Base-by-base conservation (phyloP, 2,113 vertebrate species). In the Rattus rattus region DNA sequence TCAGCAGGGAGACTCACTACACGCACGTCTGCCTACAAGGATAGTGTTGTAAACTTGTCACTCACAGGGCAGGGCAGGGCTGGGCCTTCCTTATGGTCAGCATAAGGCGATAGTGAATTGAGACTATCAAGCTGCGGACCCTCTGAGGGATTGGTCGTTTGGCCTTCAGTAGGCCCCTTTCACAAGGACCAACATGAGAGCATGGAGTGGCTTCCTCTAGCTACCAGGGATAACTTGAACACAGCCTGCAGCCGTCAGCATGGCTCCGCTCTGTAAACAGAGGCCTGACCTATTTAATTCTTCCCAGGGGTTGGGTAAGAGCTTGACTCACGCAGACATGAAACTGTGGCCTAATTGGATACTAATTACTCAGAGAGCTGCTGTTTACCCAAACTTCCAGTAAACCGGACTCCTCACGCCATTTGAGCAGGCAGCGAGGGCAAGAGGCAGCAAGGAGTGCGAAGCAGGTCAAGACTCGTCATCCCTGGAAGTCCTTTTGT, bases 331-430 rank as follows among this genome's bases (percentile, higher is more conserved):
- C 36, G 14, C 30, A 73, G 72, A 88, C 81, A 67, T 0, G 80
- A 92, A 92, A 95, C 87, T 47, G 76, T 72, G 92, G 90, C 88
- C 85, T 94, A 95, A 96, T 43, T 94, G 95, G 70, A 80, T 72
- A 54, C 80, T 96, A 93, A 97, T 97, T 95, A 92, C 88, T 96
- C 96, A 65, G 49, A 75, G 90, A 76, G 94, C 65, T 7, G 79
- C 84, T 97, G 94, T 97, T 97, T 96, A 97, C 61, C 76, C 90
- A 94, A 95, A 92, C 88, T 49, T 95, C 83, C 89, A 26, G 1
- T 94, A 92, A 84, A 63, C 90, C 52, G 2, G 63, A 14, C 88
- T 91, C 6, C 5, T 19, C 17, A 19, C 4, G 47, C 86, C 92
- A 94, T 12, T 20, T 79, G 17, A 75, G 36, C n/a, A 9, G 20